phyloP scores from a whole-genome alignment of 2,888 invertebrate genomes.

The Calliphora vomitoria region DNA sequence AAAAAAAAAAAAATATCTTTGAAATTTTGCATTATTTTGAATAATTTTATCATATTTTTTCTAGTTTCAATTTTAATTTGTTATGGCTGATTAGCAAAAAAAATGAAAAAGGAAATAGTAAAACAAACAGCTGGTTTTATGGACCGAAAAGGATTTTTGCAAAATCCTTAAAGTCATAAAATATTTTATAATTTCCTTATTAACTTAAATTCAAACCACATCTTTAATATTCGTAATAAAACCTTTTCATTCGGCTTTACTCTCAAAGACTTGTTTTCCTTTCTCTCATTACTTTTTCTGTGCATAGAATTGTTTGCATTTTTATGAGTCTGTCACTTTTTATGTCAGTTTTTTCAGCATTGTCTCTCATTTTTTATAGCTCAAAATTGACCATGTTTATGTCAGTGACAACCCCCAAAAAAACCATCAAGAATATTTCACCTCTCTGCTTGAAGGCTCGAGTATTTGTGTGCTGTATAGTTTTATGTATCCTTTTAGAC shows the following conservation, averaged over 20 bases:
- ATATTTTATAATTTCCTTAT: background rate
- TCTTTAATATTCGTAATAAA: background rate
- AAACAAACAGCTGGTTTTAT: constrained; percentile 17
- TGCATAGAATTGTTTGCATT: constrained; percentile 17
- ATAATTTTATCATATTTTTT: background rate
- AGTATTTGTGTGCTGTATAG: constrained; percentile 8
- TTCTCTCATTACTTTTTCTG: background rate
- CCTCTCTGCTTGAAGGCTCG: background rate
- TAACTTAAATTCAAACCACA: constrained; percentile 1
- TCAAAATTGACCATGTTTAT: constrained; percentile 45
- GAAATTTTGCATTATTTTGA: constrained; percentile 38
- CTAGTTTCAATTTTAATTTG: constrained; percentile 20
- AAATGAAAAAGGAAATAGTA: background rate
- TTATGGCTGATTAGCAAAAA: constrained; percentile 55
- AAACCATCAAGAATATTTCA: background rate
- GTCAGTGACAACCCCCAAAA: constrained; percentile 46
- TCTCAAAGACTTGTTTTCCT: background rate
- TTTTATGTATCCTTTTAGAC: constrained; percentile 9
- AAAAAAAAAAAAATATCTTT: constrained; percentile 9
- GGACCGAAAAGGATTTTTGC: background rate
- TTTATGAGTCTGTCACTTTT: constrained; percentile 31
- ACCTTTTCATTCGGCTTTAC: background rate
- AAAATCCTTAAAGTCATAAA: background rate
- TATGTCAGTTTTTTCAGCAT: background rate
- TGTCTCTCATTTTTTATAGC: constrained; percentile 29